These are phyloP conservation scores for Scartelaos histophorus DNA, from an alignment of 2,113 vertebrate genomes.

Conservation along the genomic window DNA sequence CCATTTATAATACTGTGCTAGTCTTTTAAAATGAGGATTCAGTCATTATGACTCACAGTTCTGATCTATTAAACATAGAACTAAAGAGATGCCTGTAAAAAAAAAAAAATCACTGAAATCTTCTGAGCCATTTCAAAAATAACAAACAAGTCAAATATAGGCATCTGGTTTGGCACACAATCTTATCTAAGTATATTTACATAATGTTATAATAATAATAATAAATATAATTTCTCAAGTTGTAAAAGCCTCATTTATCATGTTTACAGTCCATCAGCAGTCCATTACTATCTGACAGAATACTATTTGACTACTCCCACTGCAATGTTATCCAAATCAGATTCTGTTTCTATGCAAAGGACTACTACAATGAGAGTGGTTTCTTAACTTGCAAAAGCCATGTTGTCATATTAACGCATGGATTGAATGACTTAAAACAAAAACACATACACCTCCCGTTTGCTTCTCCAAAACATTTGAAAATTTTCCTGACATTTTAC, in stretches of 20 bases:
- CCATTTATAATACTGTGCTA: conserved; percentile 9
- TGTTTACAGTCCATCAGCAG: too few species aligned
- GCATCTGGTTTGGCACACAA: neutral
- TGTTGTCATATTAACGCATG: neutral
- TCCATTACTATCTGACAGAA: neutral
- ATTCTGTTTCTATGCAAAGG: neutral
- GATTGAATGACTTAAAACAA: neutral
- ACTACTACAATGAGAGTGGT: neutral
- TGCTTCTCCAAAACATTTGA: neutral
- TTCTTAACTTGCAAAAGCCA: neutral
- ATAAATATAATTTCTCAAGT: neutral
- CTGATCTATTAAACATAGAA: neutral
- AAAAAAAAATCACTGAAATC: neutral
- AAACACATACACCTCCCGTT: neutral
- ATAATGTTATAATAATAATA: neutral
- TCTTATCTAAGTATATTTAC: neutral
- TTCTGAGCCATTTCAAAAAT: neutral
- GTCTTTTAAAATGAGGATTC: neutral
- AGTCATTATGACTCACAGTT: neutral
- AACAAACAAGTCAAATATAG: neutral
- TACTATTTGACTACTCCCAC: neutral
- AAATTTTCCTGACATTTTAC: neutral
- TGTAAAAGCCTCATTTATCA: neutral
- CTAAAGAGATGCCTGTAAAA: neutral
- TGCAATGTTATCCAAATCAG: neutral